Conservation (phyloP, 1,140 invertebrate genomes). For the Piezodorus guildinii region DNA sequence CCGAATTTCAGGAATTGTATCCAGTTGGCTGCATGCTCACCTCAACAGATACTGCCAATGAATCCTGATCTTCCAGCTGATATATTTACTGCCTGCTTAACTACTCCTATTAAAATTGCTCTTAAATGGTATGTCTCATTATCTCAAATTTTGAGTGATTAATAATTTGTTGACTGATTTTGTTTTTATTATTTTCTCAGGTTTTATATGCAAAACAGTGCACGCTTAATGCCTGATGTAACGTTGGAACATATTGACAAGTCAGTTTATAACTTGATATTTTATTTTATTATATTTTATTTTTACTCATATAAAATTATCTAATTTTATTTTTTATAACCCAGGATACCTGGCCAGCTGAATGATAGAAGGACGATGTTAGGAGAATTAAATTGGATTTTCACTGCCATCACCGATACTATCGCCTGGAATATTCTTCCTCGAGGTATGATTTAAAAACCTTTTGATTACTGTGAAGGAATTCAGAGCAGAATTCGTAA, state of each 20-base stretch:
- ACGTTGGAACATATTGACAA: constrained; percentile 79
- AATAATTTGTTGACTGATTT: background rate
- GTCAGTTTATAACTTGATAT: constrained; percentile 41
- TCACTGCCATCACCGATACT: constrained; percentile 99
- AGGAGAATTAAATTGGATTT: constrained; percentile 99
- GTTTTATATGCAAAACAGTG: constrained; percentile 77
- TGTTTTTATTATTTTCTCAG: constrained; percentile 33
- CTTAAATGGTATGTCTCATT: constrained; percentile 59
- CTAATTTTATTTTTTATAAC: background rate
- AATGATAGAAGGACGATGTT: constrained; percentile 94
- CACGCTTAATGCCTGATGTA: constrained; percentile 67
- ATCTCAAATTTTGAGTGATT: background rate
- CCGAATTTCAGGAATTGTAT: constrained; percentile 82
- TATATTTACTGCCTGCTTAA: constrained; percentile 94
- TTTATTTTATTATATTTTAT: background rate
- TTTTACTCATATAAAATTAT: background rate
- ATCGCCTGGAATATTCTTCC: constrained; percentile 97
- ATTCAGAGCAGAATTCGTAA: too few relatives aligned
- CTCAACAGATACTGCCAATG: constrained; percentile 88
- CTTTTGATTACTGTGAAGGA: too few relatives aligned
- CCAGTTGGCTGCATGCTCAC: constrained; percentile 86
- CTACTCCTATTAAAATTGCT: constrained; percentile 95
- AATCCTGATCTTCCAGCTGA: constrained; percentile 97
- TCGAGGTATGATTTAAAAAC: constrained; percentile 41
- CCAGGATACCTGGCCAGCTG: constrained; percentile 84